Evolutionary conservation across 1,140 invertebrate species (phyloP).

Genomic region (Drosophila dunni): DNA sequence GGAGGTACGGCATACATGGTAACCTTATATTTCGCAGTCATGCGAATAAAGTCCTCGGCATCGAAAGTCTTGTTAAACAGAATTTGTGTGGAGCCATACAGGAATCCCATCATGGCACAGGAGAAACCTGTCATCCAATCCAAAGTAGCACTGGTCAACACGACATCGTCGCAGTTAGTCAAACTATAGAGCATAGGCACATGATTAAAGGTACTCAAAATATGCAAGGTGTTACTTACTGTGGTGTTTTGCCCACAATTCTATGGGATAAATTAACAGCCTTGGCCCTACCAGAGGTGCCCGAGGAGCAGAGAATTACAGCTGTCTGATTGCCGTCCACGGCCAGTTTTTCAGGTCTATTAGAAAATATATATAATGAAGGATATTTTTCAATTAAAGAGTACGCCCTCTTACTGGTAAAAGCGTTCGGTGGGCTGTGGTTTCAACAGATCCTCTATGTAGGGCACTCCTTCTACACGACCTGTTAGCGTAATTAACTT

Average conservation of each 20-base stretch:
- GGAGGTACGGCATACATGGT: conserved; percentile 55
- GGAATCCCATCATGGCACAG: conserved; percentile 48
- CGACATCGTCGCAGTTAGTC: conserved; percentile 37
- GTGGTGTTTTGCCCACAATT: conserved; percentile 28
- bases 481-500: conserved; percentile 61
- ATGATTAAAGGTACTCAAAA: background rate
- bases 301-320: conserved; percentile 86
- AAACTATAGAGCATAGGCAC: conserved; percentile 24
- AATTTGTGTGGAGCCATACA: conserved; percentile 46
- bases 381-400: no score
- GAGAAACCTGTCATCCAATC: conserved; percentile 63
- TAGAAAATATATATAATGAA: background rate
- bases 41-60: conserved; percentile 30
- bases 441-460: conserved; percentile 53
- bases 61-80: conserved; percentile 58
- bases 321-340: conserved; percentile 54
- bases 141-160: conserved; percentile 60
- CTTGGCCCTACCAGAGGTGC: conserved; percentile 92
- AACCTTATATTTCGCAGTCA: conserved; percentile 58
- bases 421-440: conserved; percentile 51
- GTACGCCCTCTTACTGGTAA: conserved; percentile 45
- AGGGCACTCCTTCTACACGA: conserved; percentile 61
- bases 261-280: conserved; percentile 88
- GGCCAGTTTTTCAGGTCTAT: conserved; percentile 45
- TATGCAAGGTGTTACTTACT: conserved; percentile 23